Percentiles rank a stretch among this genome's conserved stretches.
Evolutionary conservation across 2,797 vertebrate genomes (phyloP).

Genomic region (Cygnus olor): DNA sequence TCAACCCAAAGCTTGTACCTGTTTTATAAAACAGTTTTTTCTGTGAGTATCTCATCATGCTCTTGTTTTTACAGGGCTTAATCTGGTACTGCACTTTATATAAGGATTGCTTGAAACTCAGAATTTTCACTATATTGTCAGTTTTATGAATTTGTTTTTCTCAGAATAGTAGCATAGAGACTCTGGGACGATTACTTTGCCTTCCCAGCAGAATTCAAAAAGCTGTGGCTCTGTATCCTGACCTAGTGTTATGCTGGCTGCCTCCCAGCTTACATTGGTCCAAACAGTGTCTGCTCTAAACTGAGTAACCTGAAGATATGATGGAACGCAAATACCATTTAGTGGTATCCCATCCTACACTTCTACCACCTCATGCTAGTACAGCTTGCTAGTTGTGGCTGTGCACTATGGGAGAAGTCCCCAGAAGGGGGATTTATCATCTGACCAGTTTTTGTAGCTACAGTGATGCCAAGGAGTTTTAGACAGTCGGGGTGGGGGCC

Average conservation of each 20-base stretch:
- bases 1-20: conserved; percentile 98
- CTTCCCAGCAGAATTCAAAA: not conserved
- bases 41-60: not conserved
- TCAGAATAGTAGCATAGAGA: not conserved
- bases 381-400: not conserved
- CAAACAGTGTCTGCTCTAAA: not conserved
- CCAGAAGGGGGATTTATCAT: not conserved
- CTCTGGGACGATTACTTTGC: not conserved
- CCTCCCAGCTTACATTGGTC: not conserved
- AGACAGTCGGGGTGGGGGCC: not conserved
- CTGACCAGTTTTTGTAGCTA: not conserved
- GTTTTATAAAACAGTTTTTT: conserved; percentile 28
- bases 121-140: not conserved
- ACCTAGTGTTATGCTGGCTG: not conserved
- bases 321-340: not conserved
- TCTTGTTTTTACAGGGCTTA: not conserved
- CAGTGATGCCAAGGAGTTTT: not conserved
- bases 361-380: not conserved
- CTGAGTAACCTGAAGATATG: not conserved
- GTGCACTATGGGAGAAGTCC: not conserved
- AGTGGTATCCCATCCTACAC: not conserved
- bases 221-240: not conserved
- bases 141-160: not conserved
- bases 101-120: not conserved
- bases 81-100: not conserved